Conservation (phyloP, 2,797 vertebrate genomes). For the Hypotaenidia okinawae region DNA sequence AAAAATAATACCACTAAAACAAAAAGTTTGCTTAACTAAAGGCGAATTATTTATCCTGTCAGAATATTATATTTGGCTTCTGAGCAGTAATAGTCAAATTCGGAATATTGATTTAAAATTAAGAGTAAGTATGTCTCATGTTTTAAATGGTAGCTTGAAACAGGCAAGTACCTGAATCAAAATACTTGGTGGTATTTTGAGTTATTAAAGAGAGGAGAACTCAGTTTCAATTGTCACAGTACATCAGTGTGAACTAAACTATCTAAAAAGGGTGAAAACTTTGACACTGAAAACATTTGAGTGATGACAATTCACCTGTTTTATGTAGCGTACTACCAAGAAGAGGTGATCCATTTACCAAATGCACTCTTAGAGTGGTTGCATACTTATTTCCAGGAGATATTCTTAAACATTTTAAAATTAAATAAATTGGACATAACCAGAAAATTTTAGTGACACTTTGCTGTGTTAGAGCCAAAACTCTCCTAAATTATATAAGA, state of each 20-base stretch:
- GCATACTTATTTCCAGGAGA: not conserved
- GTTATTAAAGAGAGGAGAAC: not conserved
- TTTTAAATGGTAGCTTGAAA: not conserved
- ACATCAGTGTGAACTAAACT: not conserved
- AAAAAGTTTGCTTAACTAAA: not conserved
- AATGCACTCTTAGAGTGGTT: not conserved
- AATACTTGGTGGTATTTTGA: not conserved
- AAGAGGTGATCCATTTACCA: not conserved
- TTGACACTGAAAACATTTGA: not conserved
- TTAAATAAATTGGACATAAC: not conserved
- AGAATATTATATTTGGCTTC: not conserved
- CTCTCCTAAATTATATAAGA: not conserved
- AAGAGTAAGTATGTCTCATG: not conserved
- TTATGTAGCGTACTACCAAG: not conserved
- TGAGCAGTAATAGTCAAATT: not conserved
- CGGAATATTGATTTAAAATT: not conserved
- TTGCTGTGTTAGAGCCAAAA: slow-evolving; percentile 18
- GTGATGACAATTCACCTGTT: not conserved
- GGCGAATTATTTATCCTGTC: not conserved
- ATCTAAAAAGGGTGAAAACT: not conserved
- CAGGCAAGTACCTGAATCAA: not conserved
- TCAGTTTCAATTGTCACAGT: not conserved
- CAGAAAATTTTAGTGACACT: slow-evolving; percentile 19
- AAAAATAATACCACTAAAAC: not conserved
- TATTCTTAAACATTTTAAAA: not conserved